Evolutionary conservation across 1,140 invertebrate species (phyloP), one percentile per base, ranked within the genome.

Genomic region (Diploscapter pachys): DNA sequence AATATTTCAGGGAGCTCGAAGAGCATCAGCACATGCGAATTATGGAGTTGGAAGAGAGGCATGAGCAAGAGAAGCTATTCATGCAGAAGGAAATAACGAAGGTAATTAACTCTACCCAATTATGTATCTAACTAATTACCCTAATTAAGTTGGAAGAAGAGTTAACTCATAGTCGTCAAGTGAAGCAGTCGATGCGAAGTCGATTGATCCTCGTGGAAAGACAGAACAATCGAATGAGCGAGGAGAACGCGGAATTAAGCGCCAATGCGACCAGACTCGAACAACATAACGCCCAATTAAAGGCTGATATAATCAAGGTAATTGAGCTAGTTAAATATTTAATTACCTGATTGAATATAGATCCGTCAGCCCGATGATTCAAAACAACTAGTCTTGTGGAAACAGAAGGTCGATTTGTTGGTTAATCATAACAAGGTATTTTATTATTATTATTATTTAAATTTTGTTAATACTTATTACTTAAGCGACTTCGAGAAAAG

Each of bases 321-420:
- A 6, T 2, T 5, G 8, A 48, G 31, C 11, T 67, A 6, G 6
- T 64, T 13, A 4, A 64, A 48, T 9, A 9, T 69, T 67, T 68
- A 55, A 5, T n/a, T n/a, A 67, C 13, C 55, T 68, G 69, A 66
- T 50, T 66, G 13, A 48, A 71, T 50, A 64, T 48, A 72, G 71
- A 63, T 62, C 4, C 66, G 64, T 13, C 74, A 76, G 31, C 63
- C 59, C 2, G 63, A 71, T n/a, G 75, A 76, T 53, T 67, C 65
- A 63, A 62, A 62, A 8, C 64, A 76, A 49, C 53, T 72, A 31
- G 55, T 76, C 5, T 52, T 73, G 50, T 76, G 75, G 75, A 76
- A 76, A 54, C 75, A 76, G 53, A 76, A 76, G 56, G 75, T 76
- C 5, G 75, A 76, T 53, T 54, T 76, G n/a, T 57, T 76, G 52